phyloP scores from a whole-genome alignment of 2,113 vertebrate species.

The Thalassoma bifasciatum region DNA sequence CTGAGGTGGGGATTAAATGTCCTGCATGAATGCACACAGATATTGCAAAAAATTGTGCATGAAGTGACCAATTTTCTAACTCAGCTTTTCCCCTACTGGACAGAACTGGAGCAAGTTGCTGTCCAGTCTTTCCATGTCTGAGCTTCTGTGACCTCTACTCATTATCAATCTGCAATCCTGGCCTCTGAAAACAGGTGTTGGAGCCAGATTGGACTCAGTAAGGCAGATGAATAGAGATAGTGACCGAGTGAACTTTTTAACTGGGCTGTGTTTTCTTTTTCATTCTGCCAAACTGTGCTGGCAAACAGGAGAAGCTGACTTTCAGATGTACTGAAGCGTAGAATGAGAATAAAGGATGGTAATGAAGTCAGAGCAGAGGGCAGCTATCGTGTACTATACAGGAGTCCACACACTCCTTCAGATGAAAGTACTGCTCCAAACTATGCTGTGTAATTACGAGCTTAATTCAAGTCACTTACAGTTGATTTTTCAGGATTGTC shows the following conservation, averaged over 20 bases:
- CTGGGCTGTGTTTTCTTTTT: background rate
- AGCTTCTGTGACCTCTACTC: constrained; percentile 1
- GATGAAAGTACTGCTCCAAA: background rate
- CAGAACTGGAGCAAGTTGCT: constrained; percentile 11
- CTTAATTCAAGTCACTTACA: too few relatives aligned
- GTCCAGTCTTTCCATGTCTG: constrained; percentile 9
- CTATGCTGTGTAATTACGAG: background rate
- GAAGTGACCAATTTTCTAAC: constrained; percentile 45
- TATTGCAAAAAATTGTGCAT: constrained; percentile 36
- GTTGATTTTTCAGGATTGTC: too few relatives aligned
- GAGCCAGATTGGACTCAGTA: background rate
- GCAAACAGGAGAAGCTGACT: constrained; percentile 18
- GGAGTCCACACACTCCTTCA: background rate
- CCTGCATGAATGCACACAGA: constrained; percentile 63
- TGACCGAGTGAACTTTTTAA: background rate
- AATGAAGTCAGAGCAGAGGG: constrained; percentile 28
- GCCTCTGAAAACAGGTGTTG: constrained; percentile 1
- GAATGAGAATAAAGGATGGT: constrained; percentile 38
- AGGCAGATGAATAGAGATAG: constrained; percentile 12
- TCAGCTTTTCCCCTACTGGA: constrained; percentile 36
- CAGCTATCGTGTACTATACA: constrained; percentile 9
- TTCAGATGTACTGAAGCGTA: constrained; percentile 40
- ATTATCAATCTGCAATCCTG: constrained; percentile 26
- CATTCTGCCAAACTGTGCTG: constrained; percentile 12
- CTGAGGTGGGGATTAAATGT: constrained; percentile 60